Evolutionary conservation across 2,888 invertebrate genomes (phyloP), one percentile per base, ranked within the genome.

Genomic region (Drosophila prolongata): DNA sequence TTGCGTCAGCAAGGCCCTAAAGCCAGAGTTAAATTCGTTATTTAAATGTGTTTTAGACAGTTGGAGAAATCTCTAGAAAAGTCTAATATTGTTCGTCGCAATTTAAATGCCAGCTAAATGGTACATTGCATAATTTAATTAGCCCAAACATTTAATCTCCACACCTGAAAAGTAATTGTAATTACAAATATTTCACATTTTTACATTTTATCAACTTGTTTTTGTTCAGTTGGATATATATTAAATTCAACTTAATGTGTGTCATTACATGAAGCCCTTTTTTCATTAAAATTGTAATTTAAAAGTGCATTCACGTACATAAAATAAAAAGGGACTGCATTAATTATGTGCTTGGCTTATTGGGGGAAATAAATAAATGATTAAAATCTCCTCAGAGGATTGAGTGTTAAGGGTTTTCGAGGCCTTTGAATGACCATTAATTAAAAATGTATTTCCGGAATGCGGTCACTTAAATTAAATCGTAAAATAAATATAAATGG

Each of bases 381-480:
- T 54, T 34, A 13, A 24, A 34, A 10, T n/a, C 16, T 46, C 46
- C 38, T 6, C n/a, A 6, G 40, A 2, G 40, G 2, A 47, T 42
- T 40, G n/a, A 34, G 62, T 64, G 64, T 35, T 56, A 37, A 37
- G 38, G 38, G n/a, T 16, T 37, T 54, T 30, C 14, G 27, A 43
- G 42, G 14, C 34, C 37, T 14, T 34, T 10, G 47, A 24, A 55
- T n/a, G 47, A 8, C 19, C 34, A 75, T 81, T 80, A 78, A 80
- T 81, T 80, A 77, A 77, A 72, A n/a, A 50, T 27, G n/a, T 61
- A 79, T 77, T 75, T 75, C 46, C 79, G 59, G 47, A 68, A 53
- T 62, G 84, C 53, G 75, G 75, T 64, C 49, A 75, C 77, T 84
- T 61, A 52, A 77, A 79, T 73, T 61, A 67, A 81, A 81, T 37